Evolutionary conservation across 2,113 vertebrate species (phyloP).

Genomic region (Onychostruthus taczanowskii): DNA sequence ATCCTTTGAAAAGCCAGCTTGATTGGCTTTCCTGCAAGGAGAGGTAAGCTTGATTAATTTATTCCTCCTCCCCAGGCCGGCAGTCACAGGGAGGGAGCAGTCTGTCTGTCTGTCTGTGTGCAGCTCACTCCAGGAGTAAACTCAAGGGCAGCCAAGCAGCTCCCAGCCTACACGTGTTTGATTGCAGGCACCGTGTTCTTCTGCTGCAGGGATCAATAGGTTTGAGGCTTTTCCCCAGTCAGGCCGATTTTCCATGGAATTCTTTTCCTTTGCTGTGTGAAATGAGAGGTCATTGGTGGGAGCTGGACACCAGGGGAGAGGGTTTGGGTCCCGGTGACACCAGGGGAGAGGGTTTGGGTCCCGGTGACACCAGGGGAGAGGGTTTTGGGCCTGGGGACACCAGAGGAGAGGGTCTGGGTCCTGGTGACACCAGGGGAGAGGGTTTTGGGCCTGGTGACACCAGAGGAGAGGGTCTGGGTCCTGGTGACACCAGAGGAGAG

Average conservation of each 20-base stretch:
- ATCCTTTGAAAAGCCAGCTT: background rate
- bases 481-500: background rate
- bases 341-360: background rate
- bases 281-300: background rate
- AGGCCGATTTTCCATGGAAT: background rate
- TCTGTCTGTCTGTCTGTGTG: background rate
- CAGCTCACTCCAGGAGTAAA: background rate
- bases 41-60: constrained; percentile 14
- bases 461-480: background rate
- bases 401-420: too few relatives aligned
- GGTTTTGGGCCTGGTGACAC: background rate
- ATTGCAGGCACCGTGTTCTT: background rate
- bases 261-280: background rate
- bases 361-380: background rate
- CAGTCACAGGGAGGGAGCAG: background rate
- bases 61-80: background rate
- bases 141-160: background rate
- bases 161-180: background rate
- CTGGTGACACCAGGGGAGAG: rapidly evolving
- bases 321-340: background rate
- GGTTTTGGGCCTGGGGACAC: background rate
- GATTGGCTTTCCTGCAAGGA: background rate
- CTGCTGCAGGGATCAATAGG: background rate
- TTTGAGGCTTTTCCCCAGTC: background rate
- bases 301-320: background rate